Conservation (phyloP, 2,797 vertebrate genomes). For the Intellagama lesueurii region DNA sequence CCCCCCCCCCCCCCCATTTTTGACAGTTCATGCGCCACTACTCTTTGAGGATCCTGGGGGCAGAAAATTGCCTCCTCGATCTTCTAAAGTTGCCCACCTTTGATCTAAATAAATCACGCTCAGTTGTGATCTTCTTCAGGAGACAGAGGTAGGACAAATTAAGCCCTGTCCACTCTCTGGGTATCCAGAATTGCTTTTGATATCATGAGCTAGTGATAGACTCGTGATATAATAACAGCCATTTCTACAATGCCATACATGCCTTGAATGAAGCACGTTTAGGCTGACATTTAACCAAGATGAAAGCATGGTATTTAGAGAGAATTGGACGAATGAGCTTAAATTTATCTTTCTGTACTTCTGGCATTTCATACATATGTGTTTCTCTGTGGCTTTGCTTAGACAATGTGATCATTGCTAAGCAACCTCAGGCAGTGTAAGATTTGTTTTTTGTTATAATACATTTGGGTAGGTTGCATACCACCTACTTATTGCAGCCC, state of each 20-base stretch:
- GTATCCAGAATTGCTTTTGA: slow-evolving; percentile 54
- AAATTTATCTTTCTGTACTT: slow-evolving; percentile 36
- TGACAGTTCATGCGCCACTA: too few species aligned
- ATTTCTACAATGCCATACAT: slow-evolving; percentile 56
- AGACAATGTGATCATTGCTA: slow-evolving; percentile 33
- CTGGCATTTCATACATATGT: slow-evolving; percentile 8
- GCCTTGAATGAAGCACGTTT: slow-evolving; percentile 52
- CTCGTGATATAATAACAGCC: slow-evolving; percentile 59
- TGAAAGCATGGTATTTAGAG: slow-evolving; percentile 59
- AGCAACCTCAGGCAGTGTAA: slow-evolving; percentile 57
- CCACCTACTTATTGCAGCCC: slow-evolving; percentile 12
- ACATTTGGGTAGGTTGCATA: slow-evolving; percentile 20
- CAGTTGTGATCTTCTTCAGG: slow-evolving; percentile 54
- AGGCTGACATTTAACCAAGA: slow-evolving; percentile 51
- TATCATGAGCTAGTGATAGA: slow-evolving; percentile 56
- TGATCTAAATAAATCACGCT: slow-evolving; percentile 48
- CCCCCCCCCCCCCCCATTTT: too few species aligned
- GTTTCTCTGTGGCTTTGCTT: slow-evolving; percentile 15
- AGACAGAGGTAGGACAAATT: slow-evolving; percentile 51
- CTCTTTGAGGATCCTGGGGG: too few species aligned
- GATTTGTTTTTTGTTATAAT: slow-evolving; percentile 56
- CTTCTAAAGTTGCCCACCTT: too few species aligned
- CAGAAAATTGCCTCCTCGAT: too few species aligned
- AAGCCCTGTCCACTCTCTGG: slow-evolving; percentile 56
- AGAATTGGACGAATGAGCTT: slow-evolving; percentile 18